Evolutionary conservation across 2,113 vertebrate genomes (phyloP).

Genomic region (Junco hyemalis): DNA sequence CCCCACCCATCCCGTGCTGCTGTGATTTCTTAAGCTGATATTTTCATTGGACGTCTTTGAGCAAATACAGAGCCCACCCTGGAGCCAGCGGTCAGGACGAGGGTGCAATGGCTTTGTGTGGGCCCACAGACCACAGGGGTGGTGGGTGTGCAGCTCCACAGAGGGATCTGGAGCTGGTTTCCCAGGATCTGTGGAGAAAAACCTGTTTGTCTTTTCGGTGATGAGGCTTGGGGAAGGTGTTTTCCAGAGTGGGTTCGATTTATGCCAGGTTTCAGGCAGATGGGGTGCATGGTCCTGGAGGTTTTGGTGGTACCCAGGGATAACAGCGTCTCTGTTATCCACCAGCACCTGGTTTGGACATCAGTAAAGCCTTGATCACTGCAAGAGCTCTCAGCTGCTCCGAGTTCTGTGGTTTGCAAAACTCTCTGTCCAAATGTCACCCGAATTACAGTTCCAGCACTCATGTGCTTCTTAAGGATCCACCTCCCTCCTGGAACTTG

Average conservation of each 20-base stretch:
- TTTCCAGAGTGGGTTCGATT: not conserved
- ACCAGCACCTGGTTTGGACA: not conserved
- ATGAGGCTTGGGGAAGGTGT: not conserved
- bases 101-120: not conserved
- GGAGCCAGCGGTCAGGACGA: not conserved
- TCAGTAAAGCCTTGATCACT: not conserved
- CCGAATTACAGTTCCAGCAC: rapidly evolving
- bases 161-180: not conserved
- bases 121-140: conserved; percentile 17
- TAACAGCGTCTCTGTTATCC: not conserved
- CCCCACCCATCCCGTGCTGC: conserved; percentile 1
- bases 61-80: conserved; percentile 13
- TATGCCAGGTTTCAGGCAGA: not conserved
- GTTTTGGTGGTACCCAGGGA: not conserved
- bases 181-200: not conserved
- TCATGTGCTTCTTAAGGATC: not conserved
- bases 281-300: not conserved
- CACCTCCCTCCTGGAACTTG: not conserved
- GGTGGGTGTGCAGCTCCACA: not conserved
- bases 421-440: not conserved
- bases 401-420: not conserved
- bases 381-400: not conserved
- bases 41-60: conserved; percentile 31
- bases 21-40: conserved; percentile 3
- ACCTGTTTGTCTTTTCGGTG: not conserved